Conservation (phyloP, 2,888 invertebrate species). For the Epinotia ramella region DNA sequence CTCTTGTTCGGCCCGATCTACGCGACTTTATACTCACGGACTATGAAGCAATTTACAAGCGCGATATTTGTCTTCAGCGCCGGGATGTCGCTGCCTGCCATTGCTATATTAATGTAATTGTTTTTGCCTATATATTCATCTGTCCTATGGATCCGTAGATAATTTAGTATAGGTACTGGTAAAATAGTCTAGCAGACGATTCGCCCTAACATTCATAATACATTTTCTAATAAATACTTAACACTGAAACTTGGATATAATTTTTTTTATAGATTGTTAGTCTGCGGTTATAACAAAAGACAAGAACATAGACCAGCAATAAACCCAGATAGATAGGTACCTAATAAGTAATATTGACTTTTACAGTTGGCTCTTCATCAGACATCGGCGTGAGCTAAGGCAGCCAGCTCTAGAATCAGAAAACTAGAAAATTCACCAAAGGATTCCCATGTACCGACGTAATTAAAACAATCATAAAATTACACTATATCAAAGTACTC, state of each 20-base stretch:
- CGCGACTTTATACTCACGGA: slow-evolving; percentile 66
- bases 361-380: slow-evolving; percentile 17
- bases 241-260: no score
- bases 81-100: slow-evolving; percentile 56
- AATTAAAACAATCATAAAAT: background rate
- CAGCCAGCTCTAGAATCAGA: background rate
- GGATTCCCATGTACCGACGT: background rate
- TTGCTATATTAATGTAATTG: background rate
- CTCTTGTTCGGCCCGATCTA: slow-evolving; percentile 76
- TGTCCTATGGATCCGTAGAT: background rate
- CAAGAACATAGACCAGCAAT: no score
- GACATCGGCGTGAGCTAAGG: background rate
- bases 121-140: background rate
- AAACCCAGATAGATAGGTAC: no score
- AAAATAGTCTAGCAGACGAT: background rate
- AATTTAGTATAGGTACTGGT: background rate
- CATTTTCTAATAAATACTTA: no score
- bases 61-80: slow-evolving; percentile 73
- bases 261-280: no score
- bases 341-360: background rate
- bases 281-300: no score
- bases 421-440: background rate
- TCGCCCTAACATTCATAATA: background rate
- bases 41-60: slow-evolving; percentile 65
- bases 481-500: background rate